Base-by-base conservation (phyloP, 2,888 invertebrate genomes). In the Meiosimyza decipiens region DNA sequence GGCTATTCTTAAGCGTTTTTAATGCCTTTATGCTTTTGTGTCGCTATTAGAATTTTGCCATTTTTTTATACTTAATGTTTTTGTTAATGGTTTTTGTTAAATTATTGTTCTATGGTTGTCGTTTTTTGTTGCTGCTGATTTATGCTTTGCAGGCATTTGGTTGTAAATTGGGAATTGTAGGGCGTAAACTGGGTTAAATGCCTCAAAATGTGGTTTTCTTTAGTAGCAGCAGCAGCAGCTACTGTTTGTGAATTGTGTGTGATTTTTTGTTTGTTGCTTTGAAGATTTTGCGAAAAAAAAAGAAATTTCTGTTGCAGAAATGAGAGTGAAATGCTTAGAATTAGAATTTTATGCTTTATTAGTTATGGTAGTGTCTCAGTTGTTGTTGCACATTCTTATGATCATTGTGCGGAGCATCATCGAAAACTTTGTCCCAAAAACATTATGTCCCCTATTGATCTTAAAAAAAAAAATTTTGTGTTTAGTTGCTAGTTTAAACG, bases 111-210 rank as follows among this genome's bases (percentile, higher is more conserved):
- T 9, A n/a, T 33, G 33, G 7, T 51, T 52, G 28, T 28, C 15
- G 62, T 12, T 33, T n/a, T 62, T 33, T 59, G 60, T 54, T 67
- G 18, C 22, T 57, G 40, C 33, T 59, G 9, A 66, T 47, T 54
- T 55, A 47, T 72, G 40, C 9, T 28, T 28, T 22, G 64, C 12
- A 49, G 51, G 49, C 64, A 50, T 64, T 64, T 64, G 64, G 6
- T 57, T 70, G 51, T 40, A 51, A 54, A 73, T 73, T 63, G 70
- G 16, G 73, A 73, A 69, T 75, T 75, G 72, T 74, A 72, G 73
- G 70, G 71, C 75, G 70, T 64, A 64, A 75, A 72, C 73, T 75
- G 67, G 74, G 74, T 75, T 72, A 75, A 75, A 66, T 66, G 63
- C 51, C 52, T 49, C 40, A 55, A 71, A 54, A 64, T 70, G n/a